Conservation (phyloP, 2,113 vertebrate genomes). For the Turdus rufiventris region DNA sequence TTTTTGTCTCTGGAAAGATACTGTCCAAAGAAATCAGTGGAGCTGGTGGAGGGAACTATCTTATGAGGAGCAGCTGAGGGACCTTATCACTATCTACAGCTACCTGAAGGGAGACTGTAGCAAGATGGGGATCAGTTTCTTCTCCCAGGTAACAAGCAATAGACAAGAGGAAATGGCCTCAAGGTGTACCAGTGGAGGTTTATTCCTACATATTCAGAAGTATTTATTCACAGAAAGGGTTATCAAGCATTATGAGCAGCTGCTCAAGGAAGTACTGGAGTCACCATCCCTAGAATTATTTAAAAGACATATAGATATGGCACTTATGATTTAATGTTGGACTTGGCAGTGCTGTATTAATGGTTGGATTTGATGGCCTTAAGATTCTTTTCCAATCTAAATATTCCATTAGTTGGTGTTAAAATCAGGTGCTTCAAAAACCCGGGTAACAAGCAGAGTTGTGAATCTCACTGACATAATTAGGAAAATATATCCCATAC, state of each 20-base stretch:
- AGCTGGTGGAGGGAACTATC: background rate
- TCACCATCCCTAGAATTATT: background rate
- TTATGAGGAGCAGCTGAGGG: rapidly evolving
- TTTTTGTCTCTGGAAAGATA: background rate
- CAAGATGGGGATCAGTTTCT: background rate
- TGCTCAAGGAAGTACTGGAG: background rate
- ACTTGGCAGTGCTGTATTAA: background rate
- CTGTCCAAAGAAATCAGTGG: background rate
- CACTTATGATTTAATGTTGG: background rate
- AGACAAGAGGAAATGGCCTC: background rate
- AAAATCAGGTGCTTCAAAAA: background rate
- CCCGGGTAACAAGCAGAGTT: background rate
- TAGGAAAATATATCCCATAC: background rate
- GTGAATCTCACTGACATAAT: background rate
- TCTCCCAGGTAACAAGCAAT: background rate
- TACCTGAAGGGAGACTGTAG: background rate
- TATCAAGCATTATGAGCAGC: background rate
- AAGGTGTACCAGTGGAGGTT: background rate
- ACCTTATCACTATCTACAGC: background rate
- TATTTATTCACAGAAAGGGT: background rate
- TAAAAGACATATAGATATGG: background rate
- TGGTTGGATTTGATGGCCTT: background rate
- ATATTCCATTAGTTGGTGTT: background rate
- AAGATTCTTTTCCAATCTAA: background rate
- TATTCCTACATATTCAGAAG: background rate